These are phyloP conservation scores for Cheilosia vernalis DNA, from an alignment of 2,888 invertebrate genomes.

Conservation along the genomic window DNA sequence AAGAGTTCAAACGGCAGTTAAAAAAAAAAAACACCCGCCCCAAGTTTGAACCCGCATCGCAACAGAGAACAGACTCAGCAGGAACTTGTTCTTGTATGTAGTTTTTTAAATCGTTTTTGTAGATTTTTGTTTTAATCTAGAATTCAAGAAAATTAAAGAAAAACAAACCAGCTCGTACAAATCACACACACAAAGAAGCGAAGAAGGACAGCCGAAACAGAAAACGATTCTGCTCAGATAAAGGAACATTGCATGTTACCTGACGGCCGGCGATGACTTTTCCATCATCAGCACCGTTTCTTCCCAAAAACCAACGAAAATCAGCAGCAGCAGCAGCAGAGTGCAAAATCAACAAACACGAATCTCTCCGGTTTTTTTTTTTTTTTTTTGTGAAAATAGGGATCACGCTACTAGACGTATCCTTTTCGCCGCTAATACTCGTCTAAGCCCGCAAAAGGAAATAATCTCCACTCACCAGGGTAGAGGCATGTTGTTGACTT, in stretches of 20 bases:
- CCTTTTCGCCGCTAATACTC: conserved; percentile 62
- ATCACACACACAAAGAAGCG: background rate
- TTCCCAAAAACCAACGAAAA: conserved; percentile 40
- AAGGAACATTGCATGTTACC: conserved; percentile 51
- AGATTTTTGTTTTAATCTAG: conserved; percentile 21
- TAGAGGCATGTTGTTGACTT: conserved; percentile 61
- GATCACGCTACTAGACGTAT: conserved; percentile 67
- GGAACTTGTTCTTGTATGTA: background rate
- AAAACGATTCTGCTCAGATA: conserved; percentile 31
- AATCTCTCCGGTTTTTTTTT: background rate
- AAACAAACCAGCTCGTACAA: conserved; percentile 40
- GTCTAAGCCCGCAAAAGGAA: conserved; percentile 56
- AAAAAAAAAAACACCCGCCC: background rate
- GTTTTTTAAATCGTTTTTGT: background rate
- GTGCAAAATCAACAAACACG: conserved; percentile 70
- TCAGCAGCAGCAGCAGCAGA: conserved; percentile 35
- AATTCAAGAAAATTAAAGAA: conserved; percentile 59
- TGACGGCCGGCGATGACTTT: conserved; percentile 43
- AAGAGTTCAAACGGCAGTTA: too few species aligned
- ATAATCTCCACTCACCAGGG: conserved; percentile 32
- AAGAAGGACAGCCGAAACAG: conserved; percentile 24
- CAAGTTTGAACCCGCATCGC: background rate
- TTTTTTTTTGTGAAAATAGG: conserved; percentile 53
- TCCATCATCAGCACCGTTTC: conserved; percentile 53
- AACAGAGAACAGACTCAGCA: background rate